Evolutionary conservation across 2,888 invertebrate genomes (phyloP), one percentile per base, ranked within the genome.

Genomic region (Lepidochitona cinerea): DNA sequence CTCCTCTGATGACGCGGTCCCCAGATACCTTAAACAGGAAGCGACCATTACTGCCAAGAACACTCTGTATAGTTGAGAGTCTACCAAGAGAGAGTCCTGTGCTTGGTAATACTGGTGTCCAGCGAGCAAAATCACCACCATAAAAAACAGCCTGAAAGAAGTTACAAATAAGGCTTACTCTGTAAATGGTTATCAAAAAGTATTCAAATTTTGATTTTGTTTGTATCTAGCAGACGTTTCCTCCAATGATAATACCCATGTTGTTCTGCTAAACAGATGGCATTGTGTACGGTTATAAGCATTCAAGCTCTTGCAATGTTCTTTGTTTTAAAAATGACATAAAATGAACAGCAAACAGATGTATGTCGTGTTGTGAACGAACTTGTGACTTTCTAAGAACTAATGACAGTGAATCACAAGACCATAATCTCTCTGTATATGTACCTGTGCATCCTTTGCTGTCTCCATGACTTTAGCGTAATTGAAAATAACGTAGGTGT

Each of bases 61-160:
- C 29, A 29, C 84, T 84, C 41, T 35, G 23, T 18, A 69, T 65
- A 5, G 26, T 52, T 26, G 69, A 67, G 32, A 79, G 35, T 1
- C 29, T 18, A 37, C n/a, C 14, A 26, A 52, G 29, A n/a, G 29
- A 6, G 26, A 23, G 52, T 53, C 26, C 67, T 4, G 14, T 36
- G 36, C 14, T 1, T 7, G 41, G 41, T 26, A 53, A 37, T 12
- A 73, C 54, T 26, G 68, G 37, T 26, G 29, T 54, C 73, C 73
- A 73, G 59, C 69, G 93, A 0, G 97, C 97, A 37, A 96, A 97
- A 88, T 98, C 97, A 73, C 98, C 98, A 72, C 95, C 98, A 89
- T 98, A 98, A 90, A 98, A 98, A 64, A 98, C 98, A 87, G 96
- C 94, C 96, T 96, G 85, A n/a, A n/a, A n/a, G n/a, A n/a, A n/a